Conservation (phyloP, 2,113 vertebrate species). For the Myanophis thanlyinensis region DNA sequence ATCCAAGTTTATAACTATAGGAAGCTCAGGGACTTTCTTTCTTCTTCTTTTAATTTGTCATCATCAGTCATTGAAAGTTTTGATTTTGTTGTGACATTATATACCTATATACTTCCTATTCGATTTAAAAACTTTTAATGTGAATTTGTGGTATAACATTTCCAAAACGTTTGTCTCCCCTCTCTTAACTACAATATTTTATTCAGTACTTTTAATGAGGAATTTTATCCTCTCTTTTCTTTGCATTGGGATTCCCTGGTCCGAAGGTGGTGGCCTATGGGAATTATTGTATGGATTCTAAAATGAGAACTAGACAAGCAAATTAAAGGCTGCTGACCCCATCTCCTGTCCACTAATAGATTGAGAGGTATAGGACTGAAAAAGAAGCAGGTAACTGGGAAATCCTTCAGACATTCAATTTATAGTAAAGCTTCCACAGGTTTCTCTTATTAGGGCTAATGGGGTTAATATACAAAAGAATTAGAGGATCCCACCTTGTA, state of each 20-base stretch:
- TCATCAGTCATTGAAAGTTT: not conserved
- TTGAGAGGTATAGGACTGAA: not conserved
- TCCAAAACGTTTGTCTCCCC: not conserved
- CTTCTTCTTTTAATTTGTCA: not conserved
- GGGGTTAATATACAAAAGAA: not conserved
- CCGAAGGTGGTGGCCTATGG: not conserved
- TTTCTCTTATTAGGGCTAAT: not conserved
- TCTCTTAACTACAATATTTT: not conserved
- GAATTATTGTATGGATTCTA: not conserved
- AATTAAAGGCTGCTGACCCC: not conserved
- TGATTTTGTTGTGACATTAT: not conserved
- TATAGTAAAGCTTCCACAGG: not conserved
- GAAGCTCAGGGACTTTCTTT: not conserved
- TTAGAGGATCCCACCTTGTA: not conserved
- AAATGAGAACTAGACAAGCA: not conserved
- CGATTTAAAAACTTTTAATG: not conserved
- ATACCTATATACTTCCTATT: not conserved
- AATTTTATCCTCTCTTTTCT: not conserved
- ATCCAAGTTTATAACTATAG: not conserved
- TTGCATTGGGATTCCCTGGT: not conserved
- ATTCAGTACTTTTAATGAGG: not conserved
- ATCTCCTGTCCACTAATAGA: not conserved
- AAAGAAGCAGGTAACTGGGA: not conserved
- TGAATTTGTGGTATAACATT: not conserved
- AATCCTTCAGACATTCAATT: not conserved